These are phyloP conservation scores for Megalonaias nervosa DNA, from an alignment of 1,140 invertebrate species.

Conservation along the genomic window DNA sequence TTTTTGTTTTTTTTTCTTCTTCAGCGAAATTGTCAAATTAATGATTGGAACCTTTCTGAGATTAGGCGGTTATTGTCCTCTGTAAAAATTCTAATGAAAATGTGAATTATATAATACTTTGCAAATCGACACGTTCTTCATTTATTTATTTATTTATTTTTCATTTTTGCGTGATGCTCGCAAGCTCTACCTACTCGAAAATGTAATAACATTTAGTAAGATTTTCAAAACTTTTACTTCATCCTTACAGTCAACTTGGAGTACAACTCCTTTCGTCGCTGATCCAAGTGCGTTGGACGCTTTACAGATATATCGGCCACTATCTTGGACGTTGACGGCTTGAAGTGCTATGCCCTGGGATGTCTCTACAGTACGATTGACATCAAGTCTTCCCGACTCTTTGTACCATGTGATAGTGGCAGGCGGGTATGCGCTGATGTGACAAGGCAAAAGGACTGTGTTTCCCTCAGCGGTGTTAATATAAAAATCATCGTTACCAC, in stretches of 20 bases:
- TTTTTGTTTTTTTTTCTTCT: too few relatives aligned
- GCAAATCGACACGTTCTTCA: too few relatives aligned
- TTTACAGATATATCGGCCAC: slow-evolving; percentile 21
- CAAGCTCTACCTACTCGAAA: too few relatives aligned
- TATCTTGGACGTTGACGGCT: not conserved
- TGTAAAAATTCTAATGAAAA: too few relatives aligned
- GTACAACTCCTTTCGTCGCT: slow-evolving; percentile 17
- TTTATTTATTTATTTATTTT: too few relatives aligned
- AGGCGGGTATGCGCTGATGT: slow-evolving; percentile 6
- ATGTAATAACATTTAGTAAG: not conserved
- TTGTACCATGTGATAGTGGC: slow-evolving; percentile 14
- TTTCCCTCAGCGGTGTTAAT: slow-evolving; percentile 18
- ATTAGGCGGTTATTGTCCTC: too few relatives aligned
- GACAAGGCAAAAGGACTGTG: slow-evolving; percentile 21
- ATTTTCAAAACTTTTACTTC: not conserved
- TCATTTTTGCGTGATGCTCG: too few relatives aligned
- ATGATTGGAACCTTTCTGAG: too few relatives aligned
- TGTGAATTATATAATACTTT: too few relatives aligned
- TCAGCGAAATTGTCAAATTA: too few relatives aligned
- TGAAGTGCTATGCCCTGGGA: slow-evolving; percentile 21
- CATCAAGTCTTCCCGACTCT: slow-evolving; percentile 15
- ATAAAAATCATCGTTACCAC: slow-evolving; percentile 7
- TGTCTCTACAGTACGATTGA: slow-evolving; percentile 17
- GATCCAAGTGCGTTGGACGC: slow-evolving; percentile 20
- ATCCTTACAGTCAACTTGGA: slow-evolving; percentile 9